phyloP scores from a whole-genome alignment of 1,140 invertebrate species.

The Fopius arisanus region DNA sequence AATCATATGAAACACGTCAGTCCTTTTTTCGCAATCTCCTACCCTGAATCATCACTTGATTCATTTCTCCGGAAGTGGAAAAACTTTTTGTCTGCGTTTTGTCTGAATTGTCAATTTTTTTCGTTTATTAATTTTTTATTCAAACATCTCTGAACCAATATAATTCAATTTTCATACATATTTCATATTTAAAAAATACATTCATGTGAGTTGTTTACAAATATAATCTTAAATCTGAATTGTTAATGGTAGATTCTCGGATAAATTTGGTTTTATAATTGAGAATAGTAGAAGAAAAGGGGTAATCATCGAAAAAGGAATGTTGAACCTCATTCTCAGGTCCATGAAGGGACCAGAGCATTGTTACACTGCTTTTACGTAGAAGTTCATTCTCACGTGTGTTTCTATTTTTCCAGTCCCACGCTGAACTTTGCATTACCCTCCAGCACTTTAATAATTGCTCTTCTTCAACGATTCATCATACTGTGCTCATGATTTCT shows the following conservation, averaged over 20 bases:
- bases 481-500: not conserved
- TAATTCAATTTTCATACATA: too few species aligned
- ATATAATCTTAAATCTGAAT: too few species aligned
- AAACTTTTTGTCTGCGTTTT: too few species aligned
- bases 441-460: constrained; percentile 45
- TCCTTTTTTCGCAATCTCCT: too few species aligned
- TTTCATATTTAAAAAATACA: too few species aligned
- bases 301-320: constrained; percentile 8
- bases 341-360: constrained; percentile 3
- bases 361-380: not conserved
- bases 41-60: not conserved
- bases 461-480: constrained; percentile 32
- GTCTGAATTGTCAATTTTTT: too few species aligned
- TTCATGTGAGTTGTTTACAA: not conserved
- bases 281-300: not conserved
- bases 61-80: not conserved
- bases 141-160: too few species aligned
- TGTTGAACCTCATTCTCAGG: constrained; percentile 8
- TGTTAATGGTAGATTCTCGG: not conserved
- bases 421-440: constrained; percentile 49
- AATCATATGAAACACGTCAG: too few species aligned
- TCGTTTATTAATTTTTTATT: too few species aligned
- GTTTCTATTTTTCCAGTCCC: constrained; percentile 41
- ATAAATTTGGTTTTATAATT: not conserved
- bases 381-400: constrained; percentile 32